These are phyloP conservation scores for Ceratina australensis DNA, from an alignment of 1,140 invertebrate genomes.

Conservation along the genomic window DNA sequence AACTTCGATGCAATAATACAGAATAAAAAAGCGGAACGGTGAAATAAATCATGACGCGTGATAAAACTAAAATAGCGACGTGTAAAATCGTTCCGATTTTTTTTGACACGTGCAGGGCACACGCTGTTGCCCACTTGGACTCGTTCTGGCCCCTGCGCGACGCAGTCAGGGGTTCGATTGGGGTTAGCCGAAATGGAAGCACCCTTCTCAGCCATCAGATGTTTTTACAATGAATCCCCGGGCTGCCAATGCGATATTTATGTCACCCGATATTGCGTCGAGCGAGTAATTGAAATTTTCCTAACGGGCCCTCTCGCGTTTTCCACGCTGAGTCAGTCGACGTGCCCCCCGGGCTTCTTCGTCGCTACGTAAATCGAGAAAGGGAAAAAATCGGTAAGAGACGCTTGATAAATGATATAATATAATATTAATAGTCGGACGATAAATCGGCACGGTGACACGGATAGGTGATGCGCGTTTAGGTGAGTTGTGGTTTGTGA, in stretches of 20 bases:
- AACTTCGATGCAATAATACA: too few species aligned
- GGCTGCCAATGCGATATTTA: conserved; percentile 77
- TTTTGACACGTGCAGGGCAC: conserved; percentile 45
- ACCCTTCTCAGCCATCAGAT: conserved; percentile 52
- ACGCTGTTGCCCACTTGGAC: conserved; percentile 9
- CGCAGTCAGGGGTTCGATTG: conserved; percentile 60
- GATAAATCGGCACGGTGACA: too few species aligned
- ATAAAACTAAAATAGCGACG: too few species aligned
- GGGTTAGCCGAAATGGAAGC: conserved; percentile 62
- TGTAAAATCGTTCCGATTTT: conserved; percentile 14
- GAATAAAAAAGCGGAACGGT: too few species aligned
- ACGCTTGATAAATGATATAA: too few species aligned
- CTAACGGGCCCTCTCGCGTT: conserved; percentile 28
- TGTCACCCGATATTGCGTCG: conserved; percentile 75
- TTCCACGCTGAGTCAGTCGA: conserved; percentile 62
- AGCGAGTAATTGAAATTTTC: conserved; percentile 78
- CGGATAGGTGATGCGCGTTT: too few species aligned
- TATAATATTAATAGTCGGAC: too few species aligned
- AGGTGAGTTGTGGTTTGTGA: too few species aligned
- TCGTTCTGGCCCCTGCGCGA: not conserved
- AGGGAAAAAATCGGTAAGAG: too few species aligned
- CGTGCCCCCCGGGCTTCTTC: not conserved
- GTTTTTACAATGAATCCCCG: conserved; percentile 76
- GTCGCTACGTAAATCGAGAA: not conserved
- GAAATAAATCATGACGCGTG: too few species aligned